Conservation (phyloP, 2,797 vertebrate genomes). For the Erpetoichthys calabaricus region DNA sequence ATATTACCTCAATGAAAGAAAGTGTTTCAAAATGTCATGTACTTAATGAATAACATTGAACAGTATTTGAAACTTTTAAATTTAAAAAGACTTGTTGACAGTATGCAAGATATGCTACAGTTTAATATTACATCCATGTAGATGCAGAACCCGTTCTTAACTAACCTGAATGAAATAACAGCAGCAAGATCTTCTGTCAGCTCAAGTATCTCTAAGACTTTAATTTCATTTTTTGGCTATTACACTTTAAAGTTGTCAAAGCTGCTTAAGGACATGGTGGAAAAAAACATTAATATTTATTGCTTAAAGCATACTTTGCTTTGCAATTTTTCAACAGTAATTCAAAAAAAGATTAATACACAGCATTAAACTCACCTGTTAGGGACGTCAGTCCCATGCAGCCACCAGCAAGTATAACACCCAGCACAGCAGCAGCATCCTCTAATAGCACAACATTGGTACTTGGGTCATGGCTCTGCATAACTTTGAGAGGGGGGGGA, state of each 20-base stretch:
- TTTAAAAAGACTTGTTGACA: too few species aligned
- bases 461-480: slow-evolving; percentile 89
- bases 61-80: too few species aligned
- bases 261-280: neutral
- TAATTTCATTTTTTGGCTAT: too few species aligned
- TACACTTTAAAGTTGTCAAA: neutral
- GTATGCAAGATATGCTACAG: too few species aligned
- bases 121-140: too few species aligned
- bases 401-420: slow-evolving; percentile 72
- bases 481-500: slow-evolving; percentile 47
- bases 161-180: too few species aligned
- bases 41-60: too few species aligned
- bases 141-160: too few species aligned
- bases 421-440: slow-evolving; percentile 85
- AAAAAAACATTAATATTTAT: neutral
- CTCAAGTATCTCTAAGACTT: too few species aligned
- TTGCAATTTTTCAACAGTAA: neutral
- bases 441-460: slow-evolving; percentile 93
- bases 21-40: too few species aligned
- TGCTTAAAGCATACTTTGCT: neutral
- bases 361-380: slow-evolving; percentile 59
- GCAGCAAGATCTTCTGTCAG: too few species aligned
- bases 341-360: neutral
- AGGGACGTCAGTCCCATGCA: slow-evolving; percentile 94
- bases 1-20: too few species aligned